Base-by-base conservation (phyloP, 1,140 invertebrate species). In the Caenorhabditis briggsae region DNA sequence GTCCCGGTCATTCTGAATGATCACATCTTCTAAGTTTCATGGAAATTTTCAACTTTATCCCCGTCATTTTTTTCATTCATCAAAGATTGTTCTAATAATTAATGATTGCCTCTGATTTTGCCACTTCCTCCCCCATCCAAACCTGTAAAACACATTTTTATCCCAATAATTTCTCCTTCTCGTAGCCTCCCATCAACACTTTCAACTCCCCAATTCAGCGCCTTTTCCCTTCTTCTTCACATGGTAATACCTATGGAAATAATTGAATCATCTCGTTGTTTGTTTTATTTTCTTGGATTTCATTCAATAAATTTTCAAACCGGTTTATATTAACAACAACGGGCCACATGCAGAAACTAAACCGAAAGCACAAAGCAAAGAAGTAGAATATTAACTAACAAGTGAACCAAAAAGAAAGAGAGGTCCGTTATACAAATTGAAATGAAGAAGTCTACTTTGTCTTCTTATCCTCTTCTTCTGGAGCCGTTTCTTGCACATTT, bases 131-230 rank as follows among this genome's bases (percentile, higher is more conserved):
- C 43, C 43, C 48, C 46, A 33, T 33, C 33, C 1, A 33, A 33
- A 33, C 18, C 11, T 23, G 41, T 50, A 16, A 33, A 78, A 12
- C 43, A 11, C 23, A 9, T 46, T 50, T 50, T 23, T 43, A 11
- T 18, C 46, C 18, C 64, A 8, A 70, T 46, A 41, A 70, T 12
- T n/a, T 70, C 18, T 5, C 43, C 14, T 33, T 20, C 70, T 23
- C 48, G 46, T 78, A 78, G 70, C 50, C 70, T 78, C 70, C 70
- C 70, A 78, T 70, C 16, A 18, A 33, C 70, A 78, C 70, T 78
- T 78, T 78, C 70, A 43, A 43, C 50, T 2, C 64, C 64, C 33
- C 43, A 18, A 6, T 43, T 70, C 33, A 33, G 14, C 20, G 59
- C 59, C 59, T 61, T 61, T 61, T 61, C 56, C 25, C 59, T 61